Evolutionary conservation across 2,113 vertebrate genomes (phyloP).

Genomic region (Caracal caracal): DNA sequence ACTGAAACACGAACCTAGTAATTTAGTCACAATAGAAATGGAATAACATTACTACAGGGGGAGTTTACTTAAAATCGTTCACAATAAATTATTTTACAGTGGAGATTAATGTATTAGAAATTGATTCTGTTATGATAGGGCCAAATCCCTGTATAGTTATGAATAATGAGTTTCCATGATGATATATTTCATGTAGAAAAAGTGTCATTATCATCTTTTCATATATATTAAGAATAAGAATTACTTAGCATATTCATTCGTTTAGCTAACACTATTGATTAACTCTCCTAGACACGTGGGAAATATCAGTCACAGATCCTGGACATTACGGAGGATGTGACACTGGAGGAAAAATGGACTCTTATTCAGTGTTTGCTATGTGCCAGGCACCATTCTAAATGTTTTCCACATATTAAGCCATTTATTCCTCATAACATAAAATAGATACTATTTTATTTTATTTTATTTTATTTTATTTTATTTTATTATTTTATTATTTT

Average conservation of each 20-base stretch:
- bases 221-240: background rate
- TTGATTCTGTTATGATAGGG: background rate
- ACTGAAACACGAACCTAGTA: background rate
- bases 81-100: background rate
- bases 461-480: too few relatives aligned
- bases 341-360: background rate
- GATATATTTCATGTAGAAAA: background rate
- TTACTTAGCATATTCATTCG: background rate
- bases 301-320: background rate
- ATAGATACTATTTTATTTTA: too few relatives aligned
- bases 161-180: background rate
- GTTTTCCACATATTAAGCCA: background rate
- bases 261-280: background rate
- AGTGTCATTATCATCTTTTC: background rate
- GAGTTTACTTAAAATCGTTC: background rate
- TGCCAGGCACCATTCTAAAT: background rate
- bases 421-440: background rate
- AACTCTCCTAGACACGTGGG: background rate
- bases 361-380: background rate
- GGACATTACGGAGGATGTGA: background rate
- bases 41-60: background rate
- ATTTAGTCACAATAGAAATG: background rate
- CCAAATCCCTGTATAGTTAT: background rate
- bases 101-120: background rate
- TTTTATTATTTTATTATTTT: too few relatives aligned